Base-by-base conservation (phyloP, 1,140 invertebrate species). In the Hylaeus volcanicus region DNA sequence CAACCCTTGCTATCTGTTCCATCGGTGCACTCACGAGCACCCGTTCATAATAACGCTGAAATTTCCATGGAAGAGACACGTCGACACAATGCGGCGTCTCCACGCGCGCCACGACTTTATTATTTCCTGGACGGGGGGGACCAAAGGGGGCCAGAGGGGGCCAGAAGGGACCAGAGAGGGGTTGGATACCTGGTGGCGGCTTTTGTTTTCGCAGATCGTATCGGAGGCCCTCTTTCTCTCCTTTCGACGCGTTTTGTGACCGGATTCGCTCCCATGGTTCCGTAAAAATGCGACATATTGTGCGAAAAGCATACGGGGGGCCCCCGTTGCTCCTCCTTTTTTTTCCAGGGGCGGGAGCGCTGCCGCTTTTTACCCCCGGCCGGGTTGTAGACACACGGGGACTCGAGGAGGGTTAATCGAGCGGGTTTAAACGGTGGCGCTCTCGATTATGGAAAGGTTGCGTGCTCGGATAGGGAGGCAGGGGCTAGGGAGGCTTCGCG, bases 1-100 rank as follows among this genome's bases (percentile, higher is more conserved):
- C 92, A 93, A 93, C 92, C 92, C 91, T 93, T 92, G 91, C 91
- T 92, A 92, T 93, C 91, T 88, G 84, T 80, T 84, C 84, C 86
- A 91, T 92, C 90, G 83, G 69, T 74, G 61, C 65, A 0, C 51
- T 51, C 9, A 86, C 37, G 63, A 43, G 37, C 26, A 26, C 86
- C 56, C 79, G 83, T 79, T 77, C 64, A 83, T 74, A 79, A 73
- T 66, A 88, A 63, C 82, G 56, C 70, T 80, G 84, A 71, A 82
- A 80, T 74, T 87, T 83, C 74, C 86, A 77, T 81, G 80, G 81
- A 79, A 82, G 64, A 79, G 87, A 82, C 73, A 82, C 81, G 79
- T 79, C 87, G 58, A 73, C 85, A 83, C 88, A 88, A 81, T 81
- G 51, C 11, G 26, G 79, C 86, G 86, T 75, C 68, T 80, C 51